Evolutionary conservation across 2,888 invertebrate species (phyloP).

Genomic region (Hirtodrosophila alboralis): DNA sequence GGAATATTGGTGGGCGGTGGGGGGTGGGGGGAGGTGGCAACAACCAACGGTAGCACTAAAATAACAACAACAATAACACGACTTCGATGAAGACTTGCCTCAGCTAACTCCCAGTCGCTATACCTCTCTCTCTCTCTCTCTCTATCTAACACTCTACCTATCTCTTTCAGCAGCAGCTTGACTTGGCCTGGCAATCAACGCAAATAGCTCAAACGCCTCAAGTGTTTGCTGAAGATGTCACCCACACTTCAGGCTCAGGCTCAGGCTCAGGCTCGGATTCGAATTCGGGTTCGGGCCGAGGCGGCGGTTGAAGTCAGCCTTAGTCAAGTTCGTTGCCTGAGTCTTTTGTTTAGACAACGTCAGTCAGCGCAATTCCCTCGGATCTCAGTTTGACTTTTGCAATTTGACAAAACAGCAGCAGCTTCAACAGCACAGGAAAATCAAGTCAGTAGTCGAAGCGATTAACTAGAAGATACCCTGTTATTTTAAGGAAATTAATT

Average conservation of each 20-base stretch:
- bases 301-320: constrained; percentile 41
- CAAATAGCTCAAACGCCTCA: constrained; percentile 80
- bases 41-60: constrained; percentile 75
- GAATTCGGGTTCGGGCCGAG: too few relatives aligned
- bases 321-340: constrained; percentile 74
- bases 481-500: too few relatives aligned
- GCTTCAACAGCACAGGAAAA: constrained; percentile 16
- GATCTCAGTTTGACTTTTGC: constrained; percentile 73
- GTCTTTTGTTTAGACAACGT: constrained; percentile 79
- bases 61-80: constrained; percentile 78
- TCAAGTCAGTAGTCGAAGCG: not conserved
- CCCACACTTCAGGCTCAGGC: constrained; percentile 70
- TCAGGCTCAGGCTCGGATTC: too few relatives aligned
- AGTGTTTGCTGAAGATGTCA: constrained; percentile 81
- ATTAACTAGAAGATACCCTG: too few relatives aligned
- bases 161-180: constrained; percentile 15
- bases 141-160: constrained; percentile 12
- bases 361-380: constrained; percentile 54
- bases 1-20: constrained; percentile 16
- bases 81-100: constrained; percentile 56
- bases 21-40: constrained; percentile 17
- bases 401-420: constrained; percentile 61
- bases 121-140: not conserved
- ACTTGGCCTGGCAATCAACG: constrained; percentile 73
- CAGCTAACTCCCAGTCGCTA: not conserved